These are phyloP conservation scores for Corythoichthys intestinalis DNA, from an alignment of 2,113 vertebrate genomes.

Conservation along the genomic window DNA sequence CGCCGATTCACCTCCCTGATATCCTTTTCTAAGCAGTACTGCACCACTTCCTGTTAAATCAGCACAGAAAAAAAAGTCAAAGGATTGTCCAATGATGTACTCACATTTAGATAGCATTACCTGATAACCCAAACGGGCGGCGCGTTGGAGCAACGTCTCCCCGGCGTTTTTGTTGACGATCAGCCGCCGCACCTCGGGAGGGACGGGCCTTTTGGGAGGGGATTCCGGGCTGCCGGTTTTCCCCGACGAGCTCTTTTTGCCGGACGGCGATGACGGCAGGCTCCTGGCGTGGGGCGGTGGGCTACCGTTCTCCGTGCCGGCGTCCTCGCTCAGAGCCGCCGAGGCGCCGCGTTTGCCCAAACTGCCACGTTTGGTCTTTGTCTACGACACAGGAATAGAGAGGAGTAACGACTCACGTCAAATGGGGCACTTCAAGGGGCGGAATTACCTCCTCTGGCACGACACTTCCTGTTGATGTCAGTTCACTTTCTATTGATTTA, in stretches of 20 bases:
- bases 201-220: constrained; percentile 72
- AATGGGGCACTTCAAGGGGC: neutral
- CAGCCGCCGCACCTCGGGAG: constrained; percentile 89
- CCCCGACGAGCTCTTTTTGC: constrained; percentile 70
- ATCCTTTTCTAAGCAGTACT: constrained; percentile 95
- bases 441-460: too few relatives aligned
- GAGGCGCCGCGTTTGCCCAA: constrained; percentile 61
- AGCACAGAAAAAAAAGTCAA: neutral
- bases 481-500: too few relatives aligned
- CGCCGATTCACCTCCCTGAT: constrained; percentile 91
- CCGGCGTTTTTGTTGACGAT: constrained; percentile 98
- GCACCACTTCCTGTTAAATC: constrained; percentile 85
- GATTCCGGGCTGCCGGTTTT: constrained; percentile 68
- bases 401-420: neutral
- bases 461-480: too few relatives aligned
- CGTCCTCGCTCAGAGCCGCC: constrained; percentile 43
- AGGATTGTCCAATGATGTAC: too few relatives aligned
- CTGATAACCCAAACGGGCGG: constrained; percentile 93
- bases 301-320: constrained; percentile 68
- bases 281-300: constrained; percentile 56
- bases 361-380: constrained; percentile 66
- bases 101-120: constrained; percentile 52
- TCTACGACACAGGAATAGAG: constrained; percentile 50
- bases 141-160: constrained; percentile 91
- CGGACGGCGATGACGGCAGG: constrained; percentile 53